phyloP scores from a whole-genome alignment of 2,888 invertebrate species.

The Epicampocera succincta region DNA sequence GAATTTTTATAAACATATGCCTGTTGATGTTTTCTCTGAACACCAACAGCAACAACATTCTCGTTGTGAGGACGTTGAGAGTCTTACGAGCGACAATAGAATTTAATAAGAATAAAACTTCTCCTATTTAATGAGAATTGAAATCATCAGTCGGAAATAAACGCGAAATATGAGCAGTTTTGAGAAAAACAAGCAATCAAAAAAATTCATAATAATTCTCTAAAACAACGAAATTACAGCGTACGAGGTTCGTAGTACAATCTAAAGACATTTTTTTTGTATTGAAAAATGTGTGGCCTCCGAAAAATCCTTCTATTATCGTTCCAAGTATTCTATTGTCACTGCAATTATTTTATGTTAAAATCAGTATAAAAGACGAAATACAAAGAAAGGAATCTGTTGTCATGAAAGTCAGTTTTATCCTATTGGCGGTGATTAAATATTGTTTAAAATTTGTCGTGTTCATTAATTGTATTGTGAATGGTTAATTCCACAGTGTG shows the following conservation, averaged over 20 bases:
- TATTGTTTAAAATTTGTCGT: too few species aligned
- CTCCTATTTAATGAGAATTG: conserved; percentile 55
- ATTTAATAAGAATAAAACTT: conserved; percentile 16
- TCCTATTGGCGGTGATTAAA: too few species aligned
- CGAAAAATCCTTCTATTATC: too few species aligned
- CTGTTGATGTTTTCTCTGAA: conserved; percentile 7
- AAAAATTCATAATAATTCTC: conserved; percentile 8
- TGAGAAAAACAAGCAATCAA: conserved; percentile 23
- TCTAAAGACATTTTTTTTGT: too few species aligned
- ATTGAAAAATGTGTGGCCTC: background rate
- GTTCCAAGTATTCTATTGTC: too few species aligned
- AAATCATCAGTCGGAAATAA: conserved; percentile 37
- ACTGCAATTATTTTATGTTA: too few species aligned
- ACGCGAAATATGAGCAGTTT: conserved; percentile 24
- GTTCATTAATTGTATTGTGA: too few species aligned
- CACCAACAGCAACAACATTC: background rate
- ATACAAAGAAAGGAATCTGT: too few species aligned
- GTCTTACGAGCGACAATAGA: conserved; percentile 1
- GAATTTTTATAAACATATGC: conserved; percentile 8
- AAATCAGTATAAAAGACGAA: too few species aligned
- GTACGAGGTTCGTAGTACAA: conserved; percentile 3
- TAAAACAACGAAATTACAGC: conserved; percentile 2
- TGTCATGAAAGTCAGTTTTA: too few species aligned
- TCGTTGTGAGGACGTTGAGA: conserved; percentile 10
- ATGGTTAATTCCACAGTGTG: too few species aligned